Evolutionary conservation across 2,888 invertebrate genomes (phyloP).

Genomic region (Meganola albula): DNA sequence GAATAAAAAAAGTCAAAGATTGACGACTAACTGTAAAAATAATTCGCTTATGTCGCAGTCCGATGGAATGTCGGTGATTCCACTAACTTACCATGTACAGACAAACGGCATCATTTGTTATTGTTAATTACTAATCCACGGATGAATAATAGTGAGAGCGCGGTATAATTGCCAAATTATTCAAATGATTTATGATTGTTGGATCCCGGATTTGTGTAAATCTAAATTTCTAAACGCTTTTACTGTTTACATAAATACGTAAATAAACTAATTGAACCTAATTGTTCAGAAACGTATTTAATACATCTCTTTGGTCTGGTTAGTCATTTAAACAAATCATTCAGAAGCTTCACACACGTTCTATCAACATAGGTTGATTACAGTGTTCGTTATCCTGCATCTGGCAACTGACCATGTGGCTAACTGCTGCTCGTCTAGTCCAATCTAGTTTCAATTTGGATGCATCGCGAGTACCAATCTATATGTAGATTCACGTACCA

Average conservation of each 20-base stretch:
- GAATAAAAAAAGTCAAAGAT: too few species aligned
- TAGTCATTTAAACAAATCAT: conserved; percentile 44
- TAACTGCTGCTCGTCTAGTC: conserved; percentile 37
- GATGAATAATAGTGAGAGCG: conserved; percentile 61
- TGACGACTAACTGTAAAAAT: too few species aligned
- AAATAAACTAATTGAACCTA: too few species aligned
- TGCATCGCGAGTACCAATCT: conserved; percentile 28
- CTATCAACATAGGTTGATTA: conserved; percentile 8
- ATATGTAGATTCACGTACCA: conserved; percentile 33
- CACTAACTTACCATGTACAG: too few species aligned
- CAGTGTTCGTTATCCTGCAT: conserved; percentile 29
- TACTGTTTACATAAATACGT: too few species aligned
- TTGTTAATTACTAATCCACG: conserved; percentile 67
- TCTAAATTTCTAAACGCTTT: conserved; percentile 48
- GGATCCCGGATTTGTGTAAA: conserved; percentile 35
- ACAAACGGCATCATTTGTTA: conserved; percentile 63
- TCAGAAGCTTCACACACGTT: conserved; percentile 15
- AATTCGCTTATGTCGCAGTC: too few species aligned
- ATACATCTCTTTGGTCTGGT: too few species aligned
- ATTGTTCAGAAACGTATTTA: too few species aligned
- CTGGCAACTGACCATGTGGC: conserved; percentile 14
- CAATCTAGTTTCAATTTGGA: conserved; percentile 42
- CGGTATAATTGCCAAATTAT: conserved; percentile 65
- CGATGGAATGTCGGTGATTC: too few species aligned
- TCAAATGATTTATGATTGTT: conserved; percentile 58